Base-by-base conservation (phyloP, 2,888 invertebrate species). In the Lordiphosa fenestrarum region DNA sequence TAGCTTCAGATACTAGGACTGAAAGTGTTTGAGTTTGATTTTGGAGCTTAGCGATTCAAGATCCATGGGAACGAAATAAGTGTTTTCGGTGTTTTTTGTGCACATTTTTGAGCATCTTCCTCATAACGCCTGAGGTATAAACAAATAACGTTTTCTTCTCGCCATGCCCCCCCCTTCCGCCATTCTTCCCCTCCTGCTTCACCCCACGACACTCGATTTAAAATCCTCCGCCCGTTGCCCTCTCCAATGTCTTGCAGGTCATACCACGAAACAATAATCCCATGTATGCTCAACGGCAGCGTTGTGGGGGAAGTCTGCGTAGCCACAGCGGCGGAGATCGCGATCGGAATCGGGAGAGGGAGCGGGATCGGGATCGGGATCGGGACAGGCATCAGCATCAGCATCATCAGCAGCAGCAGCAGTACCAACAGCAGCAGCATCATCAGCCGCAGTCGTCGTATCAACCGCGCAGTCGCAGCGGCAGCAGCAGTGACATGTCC, bases 271-370 rank as follows among this genome's bases (percentile, higher is more conserved):
- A 80, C 49, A 77, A 58, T 46, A 84, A 77, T 72, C 80, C 70
- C 70, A 74, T 76, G 62, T 49, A 56, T n/a, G 37, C 53, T 4
- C 88, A 87, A 57, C 85, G 89, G 2, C 73, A 73, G 19, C 86
- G 88, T 25, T 86, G 85, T 50, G 89, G 88, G 40, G 89, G 88
- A 39, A 89, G 88, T 55, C 69, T 87, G 6, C 87, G 89, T 40
- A 74, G 64, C 23, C 75, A 71, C 19, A 74, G 59, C 48, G 68
- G 63, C 50, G 51, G 65, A 6, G 56, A 48, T 6, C 55, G 64
- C 9, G 12, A 47, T 19, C 30, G 21, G 12, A 61, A 62, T 5
- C 41, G 41, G 6, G 36, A 38, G 21, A 30, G 44, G 6, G 36
- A 38, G 21, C 15, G 44, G 6, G 61, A 62, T 5, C 41, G 41